Evolutionary conservation across 2,797 vertebrate genomes (phyloP), one percentile per base, ranked within the genome.

Genomic region (Loriculus beryllinus): DNA sequence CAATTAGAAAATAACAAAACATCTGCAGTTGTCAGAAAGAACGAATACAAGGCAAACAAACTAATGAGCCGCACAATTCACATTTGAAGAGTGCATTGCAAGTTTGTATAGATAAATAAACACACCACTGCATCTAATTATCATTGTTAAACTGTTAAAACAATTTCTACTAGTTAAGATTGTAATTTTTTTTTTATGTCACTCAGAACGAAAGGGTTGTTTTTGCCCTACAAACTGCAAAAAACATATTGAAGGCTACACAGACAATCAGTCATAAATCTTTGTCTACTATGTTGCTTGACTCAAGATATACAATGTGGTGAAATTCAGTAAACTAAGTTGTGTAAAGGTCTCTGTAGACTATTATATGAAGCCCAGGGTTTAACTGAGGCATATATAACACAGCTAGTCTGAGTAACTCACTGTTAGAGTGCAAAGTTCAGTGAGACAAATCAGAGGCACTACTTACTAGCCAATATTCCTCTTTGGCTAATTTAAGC

Each of bases 1-100:
- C 56, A 85, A 85, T 89, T 62, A 93, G 35, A 88, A 95, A 90
- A 92, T 37, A 88, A 70, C 35, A 95, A 92, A 95, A 90, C 43
- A 45, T 88, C 74, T 80, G 68, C 64, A 89, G 37, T 90, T 90
- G 59, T 77, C 83, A 88, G 57, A 91, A 92, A 59, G n/a, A 90
- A 14, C 0, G 0, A 88, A 87, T 37, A 39, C 21, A 75, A 82
- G 48, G 26, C 47, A 93, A 93, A 74, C 42, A 59, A 92, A 86
- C 33, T 43, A 86, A 84, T 63, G 72, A 95, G 49, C 33, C 8
- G 0, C 29, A 56, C 45, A 11, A 18, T 86, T 79, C 81, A 71
- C 21, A n/a, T 77, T 70, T 79, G 67, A 88, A 84, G 35, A 84
- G 16, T 59, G 31, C 7, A 59, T 13, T 82, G 42, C 29, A 91